Percentiles rank a stretch among this genome's conserved stretches.
Conservation (phyloP, 2,888 invertebrate species). For the Anarsia innoxiella region DNA sequence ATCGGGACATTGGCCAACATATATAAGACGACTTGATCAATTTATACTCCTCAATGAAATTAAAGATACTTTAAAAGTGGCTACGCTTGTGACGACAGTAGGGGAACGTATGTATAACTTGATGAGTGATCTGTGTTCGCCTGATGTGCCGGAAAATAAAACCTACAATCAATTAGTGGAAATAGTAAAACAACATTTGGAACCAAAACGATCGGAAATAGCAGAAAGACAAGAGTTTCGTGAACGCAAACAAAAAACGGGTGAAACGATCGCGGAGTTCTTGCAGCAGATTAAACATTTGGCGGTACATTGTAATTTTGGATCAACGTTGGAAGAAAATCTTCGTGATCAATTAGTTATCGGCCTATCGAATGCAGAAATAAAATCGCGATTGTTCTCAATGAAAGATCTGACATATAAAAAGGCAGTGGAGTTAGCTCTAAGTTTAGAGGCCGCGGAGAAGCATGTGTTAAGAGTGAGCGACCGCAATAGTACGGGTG, state of each 20-base stretch:
- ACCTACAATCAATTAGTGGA: neutral
- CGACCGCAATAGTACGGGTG: slow-evolving; percentile 2
- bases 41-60: slow-evolving; percentile 8
- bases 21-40: slow-evolving; percentile 1
- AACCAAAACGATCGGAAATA: slow-evolving; percentile 3
- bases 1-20: slow-evolving; percentile 1
- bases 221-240: slow-evolving; percentile 2
- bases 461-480: slow-evolving; percentile 7
- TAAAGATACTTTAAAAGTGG: neutral
- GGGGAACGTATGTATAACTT: neutral
- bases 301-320: slow-evolving; percentile 3
- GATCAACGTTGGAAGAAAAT: neutral
- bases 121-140: neutral
- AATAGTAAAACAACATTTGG: neutral
- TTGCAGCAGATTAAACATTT: slow-evolving; percentile 4
- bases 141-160: slow-evolving; percentile 15
- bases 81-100: neutral
- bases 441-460: slow-evolving; percentile 2
- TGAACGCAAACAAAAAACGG: slow-evolving; percentile 1
- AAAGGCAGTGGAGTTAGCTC: slow-evolving; percentile 3
- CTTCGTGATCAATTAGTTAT: neutral
- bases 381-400: neutral
- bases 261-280: slow-evolving; percentile 1
- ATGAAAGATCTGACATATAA: neutral
- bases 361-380: neutral